Evolutionary conservation across 2,888 invertebrate species (phyloP), one percentile per base, ranked within the genome.

Genomic region (Oscheius onirici): DNA sequence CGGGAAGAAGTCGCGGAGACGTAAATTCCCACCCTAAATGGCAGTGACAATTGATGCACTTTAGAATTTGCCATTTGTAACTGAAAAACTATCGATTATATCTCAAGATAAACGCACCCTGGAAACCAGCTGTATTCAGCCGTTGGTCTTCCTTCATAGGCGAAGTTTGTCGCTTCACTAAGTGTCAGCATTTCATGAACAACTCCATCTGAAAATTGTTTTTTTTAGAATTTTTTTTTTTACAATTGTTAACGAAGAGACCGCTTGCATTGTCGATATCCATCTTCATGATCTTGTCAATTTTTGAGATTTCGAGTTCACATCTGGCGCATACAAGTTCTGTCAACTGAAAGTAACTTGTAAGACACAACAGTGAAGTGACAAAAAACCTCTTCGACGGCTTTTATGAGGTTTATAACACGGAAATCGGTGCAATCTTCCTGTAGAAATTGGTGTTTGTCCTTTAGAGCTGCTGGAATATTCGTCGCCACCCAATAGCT

Each of bases 51-150:
- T 22, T 26, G 1, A 11, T 44, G 43, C 70, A 70, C n/a, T 63
- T 26, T 15, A 70, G 15, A 22, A 70, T 70, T 41, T 61, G 61
- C 70, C 70, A 70, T 44, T 54, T 70, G 46, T 70, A 70, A n/a
- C 70, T 69, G 40, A 49, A 51, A 57, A 13, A 54, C 8, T 3
- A 13, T 11, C 20, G 8, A 40, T 6, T 2, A 51, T 17, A 52
- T 3, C 1, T n/a, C n/a, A n/a, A 54, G 34, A 5, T n/a, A 6
- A 43, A 43, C 55, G 10, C 17, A 68, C 68, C 68, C 68, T 3
- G 44, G 28, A 26, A 57, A 68, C 68, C 68, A 68, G 40, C 44
- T 57, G 57, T 57, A 68, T n/a, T 58, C 54, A 10, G 43, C n/a
- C n/a, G 13, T 10, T 3, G 68, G 57, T 20, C n/a, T 11, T 10